These are phyloP conservation scores for Capitella teleta DNA, from an alignment of 1,140 invertebrate genomes.

Conservation along the genomic window DNA sequence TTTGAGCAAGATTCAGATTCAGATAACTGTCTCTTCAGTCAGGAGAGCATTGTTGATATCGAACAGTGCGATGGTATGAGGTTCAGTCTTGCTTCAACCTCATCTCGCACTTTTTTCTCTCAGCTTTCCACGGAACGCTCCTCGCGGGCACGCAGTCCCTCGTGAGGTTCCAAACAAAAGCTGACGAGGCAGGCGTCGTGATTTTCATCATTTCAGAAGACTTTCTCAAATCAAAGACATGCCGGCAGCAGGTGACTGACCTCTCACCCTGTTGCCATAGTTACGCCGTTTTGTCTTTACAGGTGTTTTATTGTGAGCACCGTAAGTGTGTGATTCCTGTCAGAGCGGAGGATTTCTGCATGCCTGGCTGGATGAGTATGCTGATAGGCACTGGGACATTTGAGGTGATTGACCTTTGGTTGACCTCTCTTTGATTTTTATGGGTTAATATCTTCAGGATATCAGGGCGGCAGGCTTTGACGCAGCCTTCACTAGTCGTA, in stretches of 20 bases:
- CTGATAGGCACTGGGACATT: constrained; percentile 24
- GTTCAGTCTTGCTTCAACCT: no score
- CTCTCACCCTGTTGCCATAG: background rate
- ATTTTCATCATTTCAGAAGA: constrained; percentile 36
- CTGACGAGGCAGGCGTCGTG: constrained; percentile 36
- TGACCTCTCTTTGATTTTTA: no score
- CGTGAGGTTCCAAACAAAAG: constrained; percentile 37
- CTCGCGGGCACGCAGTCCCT: constrained; percentile 15
- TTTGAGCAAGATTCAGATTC: no score
- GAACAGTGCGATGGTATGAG: no score
- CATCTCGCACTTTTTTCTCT: no score
- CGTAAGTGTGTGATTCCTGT: constrained; percentile 36
- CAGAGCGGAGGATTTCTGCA: constrained; percentile 26
- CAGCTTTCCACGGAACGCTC: no score
- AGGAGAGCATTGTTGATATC: no score
- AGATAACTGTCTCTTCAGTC: no score
- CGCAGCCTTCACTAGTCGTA: no score
- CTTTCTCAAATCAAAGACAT: constrained; percentile 25
- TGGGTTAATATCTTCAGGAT: no score
- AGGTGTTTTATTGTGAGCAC: constrained; percentile 44
- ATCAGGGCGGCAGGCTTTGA: no score
- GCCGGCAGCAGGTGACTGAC: constrained; percentile 34
- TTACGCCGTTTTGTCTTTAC: background rate
- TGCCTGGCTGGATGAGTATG: constrained; percentile 33
- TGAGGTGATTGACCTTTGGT: constrained; percentile 13